Conservation (phyloP, 2,888 invertebrate species). For the Dryobotodes eremita region DNA sequence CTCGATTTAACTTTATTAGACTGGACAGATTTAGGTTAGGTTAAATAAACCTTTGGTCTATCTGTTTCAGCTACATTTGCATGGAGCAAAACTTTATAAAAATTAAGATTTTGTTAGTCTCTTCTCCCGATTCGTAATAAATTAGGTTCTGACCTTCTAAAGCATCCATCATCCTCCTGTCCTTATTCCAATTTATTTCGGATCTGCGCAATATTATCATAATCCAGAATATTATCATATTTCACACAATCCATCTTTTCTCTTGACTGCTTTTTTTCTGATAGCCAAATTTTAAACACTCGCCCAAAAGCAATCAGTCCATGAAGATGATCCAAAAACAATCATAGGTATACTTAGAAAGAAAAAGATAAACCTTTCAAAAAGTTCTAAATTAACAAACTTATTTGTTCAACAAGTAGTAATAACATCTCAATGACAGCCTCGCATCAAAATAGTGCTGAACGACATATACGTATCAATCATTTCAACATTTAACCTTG, state of each 20-base stretch:
- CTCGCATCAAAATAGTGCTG: constrained; percentile 25
- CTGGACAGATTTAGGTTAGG: constrained; percentile 10
- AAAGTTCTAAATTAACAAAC: not conserved
- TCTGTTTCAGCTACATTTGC: not conserved
- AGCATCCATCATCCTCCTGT: not conserved
- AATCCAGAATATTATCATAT: not conserved
- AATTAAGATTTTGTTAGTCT: not conserved
- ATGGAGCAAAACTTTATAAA: not conserved
- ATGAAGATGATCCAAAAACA: not conserved
- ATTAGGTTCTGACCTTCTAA: not conserved
- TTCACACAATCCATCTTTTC: not conserved
- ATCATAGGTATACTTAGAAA: no score
- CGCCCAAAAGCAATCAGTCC: not conserved
- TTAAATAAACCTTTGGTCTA: not conserved
- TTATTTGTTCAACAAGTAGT: constrained; percentile 24
- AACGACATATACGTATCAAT: constrained; percentile 49
- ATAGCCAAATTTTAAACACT: not conserved
- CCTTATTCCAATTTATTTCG: not conserved
- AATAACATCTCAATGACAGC: constrained; percentile 34
- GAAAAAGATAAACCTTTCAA: not conserved
- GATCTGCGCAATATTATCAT: no score
- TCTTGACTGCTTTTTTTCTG: not conserved
- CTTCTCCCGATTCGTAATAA: not conserved
- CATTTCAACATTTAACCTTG: constrained; percentile 70
- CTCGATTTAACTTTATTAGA: constrained; percentile 25